These are phyloP conservation scores for Aphis gossypii DNA, from an alignment of 1,140 invertebrate genomes.

Conservation along the genomic window DNA sequence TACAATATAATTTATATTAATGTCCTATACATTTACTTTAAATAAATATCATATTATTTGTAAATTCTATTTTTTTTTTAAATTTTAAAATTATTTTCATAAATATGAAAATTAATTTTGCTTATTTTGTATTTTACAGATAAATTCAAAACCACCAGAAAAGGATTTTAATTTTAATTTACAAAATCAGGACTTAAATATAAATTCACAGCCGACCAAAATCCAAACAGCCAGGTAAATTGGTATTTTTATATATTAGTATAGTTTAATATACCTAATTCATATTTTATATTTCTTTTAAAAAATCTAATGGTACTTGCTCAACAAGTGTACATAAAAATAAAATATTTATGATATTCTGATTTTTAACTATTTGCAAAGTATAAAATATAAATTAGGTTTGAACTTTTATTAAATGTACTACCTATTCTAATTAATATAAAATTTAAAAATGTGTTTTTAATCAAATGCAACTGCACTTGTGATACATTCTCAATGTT, in stretches of 20 bases:
- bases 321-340: neutral
- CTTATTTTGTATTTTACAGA: neutral
- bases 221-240: conserved; percentile 20
- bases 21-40: neutral
- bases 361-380: neutral
- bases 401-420: neutral
- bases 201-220: neutral
- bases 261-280: no score
- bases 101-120: neutral
- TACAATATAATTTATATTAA: neutral
- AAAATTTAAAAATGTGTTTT: neutral
- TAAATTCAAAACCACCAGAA: conserved; percentile 5
- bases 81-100: neutral
- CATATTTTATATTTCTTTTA: neutral
- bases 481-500: neutral
- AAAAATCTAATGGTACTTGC: neutral
- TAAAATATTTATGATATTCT: neutral
- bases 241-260: neutral
- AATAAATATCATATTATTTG: neutral
- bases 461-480: neutral
- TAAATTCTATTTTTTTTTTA: neutral
- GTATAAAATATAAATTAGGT: neutral
- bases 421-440: neutral
- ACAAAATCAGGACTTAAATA: neutral
- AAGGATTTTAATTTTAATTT: neutral